Conservation (phyloP, 2,797 vertebrate genomes). For the Lagorchestes hirsutus region DNA sequence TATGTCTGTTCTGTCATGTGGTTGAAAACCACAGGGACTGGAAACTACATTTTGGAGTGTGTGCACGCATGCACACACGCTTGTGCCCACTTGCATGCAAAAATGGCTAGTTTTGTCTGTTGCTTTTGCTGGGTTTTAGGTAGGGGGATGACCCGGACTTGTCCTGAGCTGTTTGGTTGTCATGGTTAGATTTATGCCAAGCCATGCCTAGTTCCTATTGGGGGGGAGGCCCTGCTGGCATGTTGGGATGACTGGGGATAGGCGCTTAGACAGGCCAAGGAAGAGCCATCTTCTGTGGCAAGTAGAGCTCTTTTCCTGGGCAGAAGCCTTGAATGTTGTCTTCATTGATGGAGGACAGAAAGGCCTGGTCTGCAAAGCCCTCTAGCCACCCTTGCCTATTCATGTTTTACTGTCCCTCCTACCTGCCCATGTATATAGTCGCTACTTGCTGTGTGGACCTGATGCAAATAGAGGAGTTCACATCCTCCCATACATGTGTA, state of each 20-base stretch:
- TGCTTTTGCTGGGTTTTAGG: constrained; percentile 13
- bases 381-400: background rate
- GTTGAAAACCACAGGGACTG: background rate
- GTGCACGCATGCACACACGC: background rate
- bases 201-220: background rate
- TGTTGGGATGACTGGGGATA: constrained; percentile 13
- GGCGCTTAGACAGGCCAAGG: background rate
- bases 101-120: background rate
- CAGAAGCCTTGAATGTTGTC: background rate
- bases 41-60: background rate
- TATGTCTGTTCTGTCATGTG: background rate
- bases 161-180: background rate
- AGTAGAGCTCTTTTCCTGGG: background rate
- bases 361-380: background rate
- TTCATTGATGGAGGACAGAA: background rate
- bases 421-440: no score
- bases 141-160: background rate
- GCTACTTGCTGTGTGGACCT: no score
- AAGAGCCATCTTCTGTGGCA: background rate
- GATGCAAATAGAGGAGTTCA: no score
- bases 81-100: background rate
- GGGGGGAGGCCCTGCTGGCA: background rate
- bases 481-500: background rate
- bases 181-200: background rate
- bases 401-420: background rate